These are phyloP conservation scores for Silurus meridionalis DNA, from an alignment of 2,113 vertebrate genomes.

Conservation along the genomic window DNA sequence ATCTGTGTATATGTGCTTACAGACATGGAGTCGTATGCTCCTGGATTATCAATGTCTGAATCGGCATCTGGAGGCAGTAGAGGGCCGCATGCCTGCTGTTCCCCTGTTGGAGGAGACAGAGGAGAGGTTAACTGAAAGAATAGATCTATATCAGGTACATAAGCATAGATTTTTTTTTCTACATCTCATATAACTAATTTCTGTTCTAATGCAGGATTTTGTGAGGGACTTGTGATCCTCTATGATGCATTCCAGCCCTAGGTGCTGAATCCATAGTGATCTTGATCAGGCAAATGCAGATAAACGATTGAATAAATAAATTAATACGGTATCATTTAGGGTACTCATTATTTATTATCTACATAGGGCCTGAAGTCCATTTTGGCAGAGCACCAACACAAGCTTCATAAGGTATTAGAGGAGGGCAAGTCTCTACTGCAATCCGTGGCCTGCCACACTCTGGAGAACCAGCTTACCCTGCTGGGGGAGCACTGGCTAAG, in stretches of 20 bases:
- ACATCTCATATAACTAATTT: neutral
- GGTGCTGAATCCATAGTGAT: neutral
- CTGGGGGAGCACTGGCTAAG: constrained; percentile 90
- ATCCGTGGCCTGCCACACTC: constrained; percentile 83
- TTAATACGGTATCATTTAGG: neutral
- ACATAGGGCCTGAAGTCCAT: constrained; percentile 81
- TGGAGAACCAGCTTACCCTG: constrained; percentile 86
- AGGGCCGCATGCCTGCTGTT: constrained; percentile 81
- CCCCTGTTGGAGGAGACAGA: constrained; percentile 90
- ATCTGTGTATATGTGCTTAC: constrained; percentile 5
- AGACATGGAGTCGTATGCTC: constrained; percentile 82
- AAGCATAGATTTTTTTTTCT: neutral
- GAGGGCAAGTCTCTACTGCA: constrained; percentile 88
- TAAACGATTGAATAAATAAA: neutral
- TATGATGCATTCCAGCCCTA: neutral
- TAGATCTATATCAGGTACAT: constrained; percentile 84
- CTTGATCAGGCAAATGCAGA: neutral
- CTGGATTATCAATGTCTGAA: constrained; percentile 80
- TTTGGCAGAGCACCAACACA: constrained; percentile 85
- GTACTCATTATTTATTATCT: neutral
- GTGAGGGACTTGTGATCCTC: neutral
- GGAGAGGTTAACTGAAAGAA: constrained; percentile 84
- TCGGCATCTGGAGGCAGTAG: constrained; percentile 73
- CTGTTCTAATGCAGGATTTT: neutral
- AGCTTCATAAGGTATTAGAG: constrained; percentile 88